A percentile compares a stretch with the other conserved stretches of the same genome.
phyloP scores from a whole-genome alignment of 2,888 invertebrate genomes.

The Syritta pipiens region DNA sequence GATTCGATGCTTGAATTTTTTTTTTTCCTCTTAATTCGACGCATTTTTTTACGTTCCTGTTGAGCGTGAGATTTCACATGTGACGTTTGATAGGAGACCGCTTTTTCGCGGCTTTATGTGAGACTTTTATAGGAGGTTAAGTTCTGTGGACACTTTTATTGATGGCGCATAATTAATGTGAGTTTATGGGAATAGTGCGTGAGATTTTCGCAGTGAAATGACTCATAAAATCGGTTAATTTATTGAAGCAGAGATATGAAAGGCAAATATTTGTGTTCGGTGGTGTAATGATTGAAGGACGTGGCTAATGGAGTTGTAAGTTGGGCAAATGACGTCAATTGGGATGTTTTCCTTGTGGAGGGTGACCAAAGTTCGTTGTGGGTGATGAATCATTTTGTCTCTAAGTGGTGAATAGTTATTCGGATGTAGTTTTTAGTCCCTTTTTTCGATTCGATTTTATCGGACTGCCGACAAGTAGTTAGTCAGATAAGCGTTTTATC shows the following conservation, averaged over 20 bases:
- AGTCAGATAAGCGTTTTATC: no score
- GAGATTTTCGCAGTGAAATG: slow-evolving; percentile 24
- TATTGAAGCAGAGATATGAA: background rate
- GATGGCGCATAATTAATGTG: slow-evolving; percentile 20
- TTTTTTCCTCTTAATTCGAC: background rate
- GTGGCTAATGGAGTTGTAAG: background rate
- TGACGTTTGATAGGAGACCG: background rate
- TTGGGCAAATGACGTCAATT: no score
- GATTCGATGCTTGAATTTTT: background rate
- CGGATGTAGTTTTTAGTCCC: no score
- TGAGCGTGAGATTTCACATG: slow-evolving; percentile 1
- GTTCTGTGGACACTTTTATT: background rate
- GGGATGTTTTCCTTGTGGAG: no score
- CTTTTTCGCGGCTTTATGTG: no score
- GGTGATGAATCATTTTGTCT: no score
- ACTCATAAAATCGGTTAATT: no score
- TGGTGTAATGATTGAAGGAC: no score
- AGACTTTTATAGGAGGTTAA: background rate
- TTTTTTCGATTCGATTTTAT: no score
- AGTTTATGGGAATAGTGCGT: slow-evolving; percentile 5
- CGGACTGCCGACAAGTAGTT: no score
- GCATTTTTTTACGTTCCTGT: background rate
- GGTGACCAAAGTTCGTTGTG: no score
- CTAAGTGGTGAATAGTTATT: no score
- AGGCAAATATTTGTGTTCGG: background rate